phyloP scores from a whole-genome alignment of 2,888 invertebrate species.

The Aelia acuminata region DNA sequence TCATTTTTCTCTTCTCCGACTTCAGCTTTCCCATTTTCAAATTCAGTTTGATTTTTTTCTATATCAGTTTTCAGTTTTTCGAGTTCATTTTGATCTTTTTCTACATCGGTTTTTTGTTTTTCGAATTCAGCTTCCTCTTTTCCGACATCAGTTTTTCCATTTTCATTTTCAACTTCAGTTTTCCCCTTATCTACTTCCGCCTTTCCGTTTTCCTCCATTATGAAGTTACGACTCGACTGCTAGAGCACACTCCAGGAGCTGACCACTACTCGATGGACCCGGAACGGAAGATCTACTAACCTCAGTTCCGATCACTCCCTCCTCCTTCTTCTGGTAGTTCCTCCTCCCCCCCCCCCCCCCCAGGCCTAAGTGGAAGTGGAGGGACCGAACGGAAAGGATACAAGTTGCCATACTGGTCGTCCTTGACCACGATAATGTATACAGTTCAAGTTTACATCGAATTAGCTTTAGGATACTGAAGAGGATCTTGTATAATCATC shows the following conservation, averaged over 20 bases:
- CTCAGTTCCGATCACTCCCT: background rate
- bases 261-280: background rate
- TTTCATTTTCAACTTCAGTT: background rate
- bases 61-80: background rate
- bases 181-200: background rate
- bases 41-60: background rate
- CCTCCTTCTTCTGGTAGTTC: background rate
- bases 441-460: background rate
- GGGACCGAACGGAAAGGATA: background rate
- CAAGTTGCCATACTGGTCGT: background rate
- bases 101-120: background rate
- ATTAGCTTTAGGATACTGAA: background rate
- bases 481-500: background rate
- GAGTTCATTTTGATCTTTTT: background rate
- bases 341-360: background rate
- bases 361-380: slow-evolving; percentile 7
- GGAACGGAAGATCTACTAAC: background rate
- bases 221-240: background rate
- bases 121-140: background rate
- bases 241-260: background rate
- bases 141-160: background rate
- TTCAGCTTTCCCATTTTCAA: background rate
- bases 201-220: background rate
- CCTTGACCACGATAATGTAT: background rate
- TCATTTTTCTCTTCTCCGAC: too few relatives aligned